phyloP scores from a whole-genome alignment of 2,888 invertebrate genomes.

The Drepanosiphum platanoidis region DNA sequence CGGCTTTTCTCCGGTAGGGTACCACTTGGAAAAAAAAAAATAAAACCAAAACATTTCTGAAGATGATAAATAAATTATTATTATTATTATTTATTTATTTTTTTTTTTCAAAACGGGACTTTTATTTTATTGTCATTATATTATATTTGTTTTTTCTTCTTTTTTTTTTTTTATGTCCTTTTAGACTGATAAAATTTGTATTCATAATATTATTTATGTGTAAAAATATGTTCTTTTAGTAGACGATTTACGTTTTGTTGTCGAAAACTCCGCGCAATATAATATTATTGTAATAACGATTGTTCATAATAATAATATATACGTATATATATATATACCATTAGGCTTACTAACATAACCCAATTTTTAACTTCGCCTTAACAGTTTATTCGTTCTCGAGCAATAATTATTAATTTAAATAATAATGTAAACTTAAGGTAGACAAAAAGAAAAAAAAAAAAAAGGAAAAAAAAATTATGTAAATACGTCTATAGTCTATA shows the following conservation, averaged over 20 bases:
- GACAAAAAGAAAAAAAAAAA: background rate
- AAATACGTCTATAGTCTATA: slow-evolving; percentile 21
- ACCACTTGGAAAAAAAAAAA: slow-evolving; percentile 24
- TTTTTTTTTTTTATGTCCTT: slow-evolving; percentile 37
- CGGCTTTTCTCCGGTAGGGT: slow-evolving; percentile 39
- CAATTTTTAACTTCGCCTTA: slow-evolving; percentile 29
- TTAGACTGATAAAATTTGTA: slow-evolving; percentile 60
- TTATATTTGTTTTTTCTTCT: slow-evolving; percentile 13
- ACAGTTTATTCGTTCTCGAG: slow-evolving; percentile 23
- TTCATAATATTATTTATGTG: slow-evolving; percentile 45
- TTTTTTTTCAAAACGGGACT: slow-evolving; percentile 39
- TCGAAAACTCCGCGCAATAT: slow-evolving; percentile 33
- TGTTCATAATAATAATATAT: slow-evolving; percentile 18
- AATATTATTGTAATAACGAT: slow-evolving; percentile 23
- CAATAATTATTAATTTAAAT: slow-evolving; percentile 51
- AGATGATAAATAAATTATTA: background rate
- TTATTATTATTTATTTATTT: slow-evolving; percentile 13
- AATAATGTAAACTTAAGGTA: background rate
- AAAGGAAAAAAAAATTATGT: background rate
- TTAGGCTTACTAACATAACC: slow-evolving; percentile 56
- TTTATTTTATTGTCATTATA: slow-evolving; percentile 29
- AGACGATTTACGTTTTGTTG: slow-evolving; percentile 13
- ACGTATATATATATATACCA: slow-evolving; percentile 44
- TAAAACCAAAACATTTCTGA: slow-evolving; percentile 3
- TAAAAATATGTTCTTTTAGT: slow-evolving; percentile 1